A percentile compares a stretch with the other conserved stretches of the same genome.
Evolutionary conservation across 2,797 vertebrate genomes (phyloP).

Genomic region (Arrhamphus sclerolepis): DNA sequence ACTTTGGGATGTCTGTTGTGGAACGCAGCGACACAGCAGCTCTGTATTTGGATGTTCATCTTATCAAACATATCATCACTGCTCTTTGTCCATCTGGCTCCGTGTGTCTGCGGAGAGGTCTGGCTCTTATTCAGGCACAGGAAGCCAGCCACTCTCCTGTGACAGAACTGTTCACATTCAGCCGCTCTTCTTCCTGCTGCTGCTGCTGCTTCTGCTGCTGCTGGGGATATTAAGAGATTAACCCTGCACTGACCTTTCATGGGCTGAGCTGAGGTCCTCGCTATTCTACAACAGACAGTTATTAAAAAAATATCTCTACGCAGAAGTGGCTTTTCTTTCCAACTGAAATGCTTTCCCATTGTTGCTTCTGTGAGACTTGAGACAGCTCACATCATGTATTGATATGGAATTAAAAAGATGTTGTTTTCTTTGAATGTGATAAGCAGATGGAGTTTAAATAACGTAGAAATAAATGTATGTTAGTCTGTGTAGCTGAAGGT

Average conservation of each 20-base stretch:
- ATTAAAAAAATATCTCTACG: constrained; percentile 22
- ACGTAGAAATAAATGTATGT: constrained; percentile 40
- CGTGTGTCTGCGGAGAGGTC: constrained; percentile 12
- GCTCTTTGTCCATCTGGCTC: not conserved
- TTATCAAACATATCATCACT: constrained; percentile 14
- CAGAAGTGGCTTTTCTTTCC: not conserved
- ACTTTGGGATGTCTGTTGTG: not conserved
- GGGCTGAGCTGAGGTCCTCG: constrained; percentile 23
- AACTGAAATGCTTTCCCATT: not conserved
- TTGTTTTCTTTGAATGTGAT: constrained; percentile 1
- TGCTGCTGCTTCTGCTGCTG: constrained; percentile 19
- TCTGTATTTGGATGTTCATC: constrained; percentile 2
- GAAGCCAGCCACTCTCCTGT: constrained; percentile 25
- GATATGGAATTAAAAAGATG: too few relatives aligned
- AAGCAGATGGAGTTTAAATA: constrained; percentile 50
- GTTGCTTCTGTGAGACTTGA: not conserved
- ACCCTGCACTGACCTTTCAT: constrained; percentile 44
- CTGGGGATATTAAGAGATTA: constrained; percentile 55
- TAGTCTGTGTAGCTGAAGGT: constrained; percentile 34
- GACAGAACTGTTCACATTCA: constrained; percentile 29
- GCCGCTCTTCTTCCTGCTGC: constrained; percentile 20
- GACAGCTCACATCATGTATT: not conserved
- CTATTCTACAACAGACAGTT: constrained; percentile 17
- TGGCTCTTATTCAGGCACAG: constrained; percentile 24
- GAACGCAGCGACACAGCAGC: constrained; percentile 5